A percentile compares a stretch with the other conserved stretches of the same genome.
These are phyloP conservation scores for Anthoscopus minutus DNA, from an alignment of 2,113 vertebrate genomes.

Conservation along the genomic window DNA sequence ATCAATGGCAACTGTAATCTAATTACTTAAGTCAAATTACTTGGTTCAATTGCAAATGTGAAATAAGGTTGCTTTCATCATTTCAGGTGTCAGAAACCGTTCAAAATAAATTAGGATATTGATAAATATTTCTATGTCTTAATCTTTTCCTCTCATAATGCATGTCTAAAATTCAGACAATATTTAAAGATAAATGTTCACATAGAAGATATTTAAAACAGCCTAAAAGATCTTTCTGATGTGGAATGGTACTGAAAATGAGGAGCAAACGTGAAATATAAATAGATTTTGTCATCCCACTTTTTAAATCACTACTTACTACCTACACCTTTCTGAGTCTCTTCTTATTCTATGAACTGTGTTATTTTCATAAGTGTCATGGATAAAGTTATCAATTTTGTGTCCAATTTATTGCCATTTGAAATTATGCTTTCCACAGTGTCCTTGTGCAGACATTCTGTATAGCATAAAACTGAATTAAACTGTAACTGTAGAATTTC, in stretches of 20 bases:
- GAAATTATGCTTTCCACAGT: background rate
- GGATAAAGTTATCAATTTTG: background rate
- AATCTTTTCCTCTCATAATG: background rate
- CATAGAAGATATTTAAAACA: background rate
- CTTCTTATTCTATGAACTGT: background rate
- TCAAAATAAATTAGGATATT: background rate
- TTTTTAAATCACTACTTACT: background rate
- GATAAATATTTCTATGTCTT: background rate
- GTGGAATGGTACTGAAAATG: background rate
- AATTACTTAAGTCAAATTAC: background rate
- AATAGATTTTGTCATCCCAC: background rate
- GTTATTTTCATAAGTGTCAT: background rate
- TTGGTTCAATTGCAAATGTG: background rate
- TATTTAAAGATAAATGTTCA: background rate
- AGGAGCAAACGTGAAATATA: background rate
- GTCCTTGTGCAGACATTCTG: background rate
- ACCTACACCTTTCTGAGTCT: background rate
- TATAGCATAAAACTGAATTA: background rate
- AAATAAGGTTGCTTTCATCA: background rate
- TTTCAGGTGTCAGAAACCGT: background rate
- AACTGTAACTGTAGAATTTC: background rate
- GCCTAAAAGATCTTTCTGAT: background rate
- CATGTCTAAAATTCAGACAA: background rate
- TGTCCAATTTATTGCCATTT: background rate
- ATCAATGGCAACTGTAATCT: background rate